These are phyloP conservation scores for Mycteria americana DNA, from an alignment of 2,797 vertebrate genomes.

Conservation along the genomic window DNA sequence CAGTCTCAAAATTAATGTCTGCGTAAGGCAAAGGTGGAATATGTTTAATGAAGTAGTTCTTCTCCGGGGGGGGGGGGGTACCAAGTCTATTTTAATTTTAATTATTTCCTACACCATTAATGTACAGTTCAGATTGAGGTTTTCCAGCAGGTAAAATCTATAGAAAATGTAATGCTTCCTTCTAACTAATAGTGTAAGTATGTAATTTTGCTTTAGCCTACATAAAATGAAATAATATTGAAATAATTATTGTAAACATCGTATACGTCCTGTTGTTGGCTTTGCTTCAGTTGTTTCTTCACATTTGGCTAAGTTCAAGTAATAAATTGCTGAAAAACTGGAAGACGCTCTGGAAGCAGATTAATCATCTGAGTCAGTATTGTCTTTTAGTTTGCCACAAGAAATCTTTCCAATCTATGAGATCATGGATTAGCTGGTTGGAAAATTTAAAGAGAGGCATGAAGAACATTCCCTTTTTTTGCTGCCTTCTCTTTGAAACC, in stretches of 20 bases:
- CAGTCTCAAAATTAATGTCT: not conserved
- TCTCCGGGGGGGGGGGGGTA: not conserved
- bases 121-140: not conserved
- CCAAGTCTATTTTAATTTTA: not conserved
- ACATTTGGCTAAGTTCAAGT: constrained; percentile 42
- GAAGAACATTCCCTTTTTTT: not conserved
- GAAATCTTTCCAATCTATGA: constrained; percentile 66
- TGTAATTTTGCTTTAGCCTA: not conserved
- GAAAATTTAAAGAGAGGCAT: constrained; percentile 31
- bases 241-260: constrained; percentile 3
- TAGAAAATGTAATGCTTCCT: not conserved
- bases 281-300: constrained; percentile 55
- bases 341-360: constrained; percentile 34
- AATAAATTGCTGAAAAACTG: constrained; percentile 53
- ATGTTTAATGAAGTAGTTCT: not conserved
- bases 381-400: constrained; percentile 39
- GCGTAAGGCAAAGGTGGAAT: not conserved
- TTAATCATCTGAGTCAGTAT: constrained; percentile 62
- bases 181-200: not conserved
- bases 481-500: not conserved
- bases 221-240: not conserved
- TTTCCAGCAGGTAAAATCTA: not conserved
- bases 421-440: constrained; percentile 58
- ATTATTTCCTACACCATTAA: not conserved
- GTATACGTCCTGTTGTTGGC: constrained; percentile 11